Percentiles rank a stretch among this genome's conserved stretches.
phyloP scores from a whole-genome alignment of 1,140 invertebrate genomes.

The Drosophila takahashii region DNA sequence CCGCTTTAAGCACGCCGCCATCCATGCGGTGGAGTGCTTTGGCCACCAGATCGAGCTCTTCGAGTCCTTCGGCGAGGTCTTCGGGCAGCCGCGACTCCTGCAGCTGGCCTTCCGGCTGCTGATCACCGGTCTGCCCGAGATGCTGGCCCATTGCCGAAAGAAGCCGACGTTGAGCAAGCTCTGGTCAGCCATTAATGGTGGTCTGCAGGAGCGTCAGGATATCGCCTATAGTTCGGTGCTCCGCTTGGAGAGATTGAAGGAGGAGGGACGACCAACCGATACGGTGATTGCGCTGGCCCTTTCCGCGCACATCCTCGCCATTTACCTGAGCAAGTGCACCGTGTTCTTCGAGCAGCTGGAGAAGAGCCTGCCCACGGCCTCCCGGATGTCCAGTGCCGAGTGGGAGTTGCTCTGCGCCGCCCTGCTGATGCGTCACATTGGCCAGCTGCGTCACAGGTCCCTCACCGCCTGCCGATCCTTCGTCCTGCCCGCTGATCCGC shows the following conservation, averaged over 20 bases:
- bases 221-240: conserved; percentile 63
- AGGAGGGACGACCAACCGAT: conserved; percentile 41
- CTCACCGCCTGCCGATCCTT: conserved; percentile 65
- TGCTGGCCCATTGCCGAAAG: conserved; percentile 63
- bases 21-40: conserved; percentile 64
- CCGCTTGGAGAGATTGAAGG: conserved; percentile 44
- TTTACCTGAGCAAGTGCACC: conserved; percentile 66
- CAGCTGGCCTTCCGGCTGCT: conserved; percentile 66
- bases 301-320: conserved; percentile 56
- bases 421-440: conserved; percentile 59
- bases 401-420: conserved; percentile 65
- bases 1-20: conserved; percentile 64
- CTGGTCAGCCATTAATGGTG: conserved; percentile 64
- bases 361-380: conserved; percentile 52
- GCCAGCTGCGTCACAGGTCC: conserved; percentile 58
- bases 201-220: conserved; percentile 52
- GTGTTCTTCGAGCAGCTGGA: conserved; percentile 69
- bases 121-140: conserved; percentile 61
- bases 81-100: conserved; percentile 61
- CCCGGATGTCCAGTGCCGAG: conserved; percentile 56
- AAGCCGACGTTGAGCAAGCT: conserved; percentile 66
- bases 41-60: conserved; percentile 70
- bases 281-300: conserved; percentile 53
- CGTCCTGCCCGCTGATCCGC: conserved; percentile 66
- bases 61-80: conserved; percentile 59